Percentiles rank a stretch among this genome's conserved stretches.
These are phyloP conservation scores for Aspidapion aeneum DNA, from an alignment of 2,888 invertebrate genomes.

Conservation along the genomic window DNA sequence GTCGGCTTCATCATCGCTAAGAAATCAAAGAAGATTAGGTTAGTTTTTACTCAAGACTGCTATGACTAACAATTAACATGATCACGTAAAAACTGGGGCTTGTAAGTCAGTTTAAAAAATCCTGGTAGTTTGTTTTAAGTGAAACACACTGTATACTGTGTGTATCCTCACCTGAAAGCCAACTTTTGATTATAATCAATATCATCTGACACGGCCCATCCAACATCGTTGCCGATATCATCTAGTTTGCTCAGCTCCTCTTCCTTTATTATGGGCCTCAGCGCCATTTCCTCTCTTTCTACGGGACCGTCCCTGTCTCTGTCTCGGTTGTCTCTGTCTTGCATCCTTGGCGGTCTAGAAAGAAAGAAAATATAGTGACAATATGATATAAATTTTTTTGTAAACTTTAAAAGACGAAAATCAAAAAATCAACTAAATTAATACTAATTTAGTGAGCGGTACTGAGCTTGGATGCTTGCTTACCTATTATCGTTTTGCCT, in stretches of 20 bases:
- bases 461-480: too few species aligned
- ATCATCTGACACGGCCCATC: conserved; percentile 91
- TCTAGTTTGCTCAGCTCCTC: conserved; percentile 91
- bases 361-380: too few species aligned
- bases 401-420: too few species aligned
- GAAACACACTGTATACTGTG: too few species aligned
- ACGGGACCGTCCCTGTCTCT: conserved; percentile 36
- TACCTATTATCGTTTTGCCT: neutral
- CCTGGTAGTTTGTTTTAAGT: too few species aligned
- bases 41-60: too few species aligned
- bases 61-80: too few species aligned
- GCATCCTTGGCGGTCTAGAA: conserved; percentile 20
- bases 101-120: too few species aligned
- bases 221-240: conserved; percentile 83
- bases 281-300: conserved; percentile 50
- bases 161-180: conserved; percentile 66
- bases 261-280: conserved; percentile 87
- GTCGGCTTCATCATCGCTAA: conserved; percentile 79
- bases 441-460: too few species aligned
- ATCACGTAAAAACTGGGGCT: too few species aligned
- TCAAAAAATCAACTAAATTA: too few species aligned
- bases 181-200: conserved; percentile 94
- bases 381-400: too few species aligned
- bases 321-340: conserved; percentile 34
- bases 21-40: neutral